Conservation (phyloP, 1,140 invertebrate genomes). For the Pomacea maculata region DNA sequence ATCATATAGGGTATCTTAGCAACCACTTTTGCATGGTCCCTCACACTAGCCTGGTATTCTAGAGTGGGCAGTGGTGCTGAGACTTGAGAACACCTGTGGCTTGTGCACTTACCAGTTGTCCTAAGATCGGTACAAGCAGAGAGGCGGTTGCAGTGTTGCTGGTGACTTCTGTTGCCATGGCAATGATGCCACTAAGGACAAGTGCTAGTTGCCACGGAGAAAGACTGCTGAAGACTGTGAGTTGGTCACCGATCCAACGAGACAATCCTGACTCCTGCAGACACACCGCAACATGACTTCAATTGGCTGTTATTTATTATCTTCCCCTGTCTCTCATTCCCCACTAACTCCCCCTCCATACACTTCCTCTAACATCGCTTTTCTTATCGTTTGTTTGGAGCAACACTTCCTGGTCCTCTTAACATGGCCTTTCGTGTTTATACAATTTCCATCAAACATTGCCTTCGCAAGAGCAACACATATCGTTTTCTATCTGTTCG, state of each 20-base stretch:
- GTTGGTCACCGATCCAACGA: constrained; percentile 47
- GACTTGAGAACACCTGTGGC: background rate
- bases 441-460: too few relatives aligned
- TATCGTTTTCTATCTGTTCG: background rate
- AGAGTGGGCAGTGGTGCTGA: too few relatives aligned
- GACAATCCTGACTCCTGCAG: constrained; percentile 53
- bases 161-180: constrained; percentile 66
- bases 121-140: constrained; percentile 67
- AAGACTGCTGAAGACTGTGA: constrained; percentile 46
- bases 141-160: constrained; percentile 67
- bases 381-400: too few relatives aligned
- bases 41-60: too few relatives aligned
- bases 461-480: background rate
- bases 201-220: constrained; percentile 54
- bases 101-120: constrained; percentile 58
- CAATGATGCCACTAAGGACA: constrained; percentile 58
- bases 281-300: background rate
- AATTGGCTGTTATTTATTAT: background rate
- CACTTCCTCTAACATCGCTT: background rate
- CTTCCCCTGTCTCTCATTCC: background rate
- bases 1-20: too few relatives aligned
- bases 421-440: too few relatives aligned
- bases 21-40: too few relatives aligned
- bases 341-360: background rate
- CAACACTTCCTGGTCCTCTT: too few relatives aligned